These are phyloP conservation scores for Vanessa tameamea DNA, from an alignment of 1,140 invertebrate genomes.

Conservation along the genomic window DNA sequence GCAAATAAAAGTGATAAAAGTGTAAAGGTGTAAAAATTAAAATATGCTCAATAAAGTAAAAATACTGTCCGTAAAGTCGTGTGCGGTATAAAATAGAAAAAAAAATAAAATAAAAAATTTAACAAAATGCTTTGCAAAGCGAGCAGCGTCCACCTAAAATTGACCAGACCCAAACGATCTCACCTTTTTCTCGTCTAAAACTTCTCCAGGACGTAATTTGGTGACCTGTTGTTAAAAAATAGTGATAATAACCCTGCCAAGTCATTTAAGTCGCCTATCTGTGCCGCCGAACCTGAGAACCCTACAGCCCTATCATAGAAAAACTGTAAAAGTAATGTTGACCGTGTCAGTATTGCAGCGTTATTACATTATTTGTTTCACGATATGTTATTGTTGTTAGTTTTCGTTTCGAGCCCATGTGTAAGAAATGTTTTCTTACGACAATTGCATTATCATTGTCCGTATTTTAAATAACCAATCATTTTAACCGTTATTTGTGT, in stretches of 20 bases:
- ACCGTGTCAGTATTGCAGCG: constrained; percentile 65
- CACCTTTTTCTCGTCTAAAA: constrained; percentile 96
- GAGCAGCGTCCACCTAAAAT: constrained; percentile 77
- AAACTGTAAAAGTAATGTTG: constrained; percentile 42
- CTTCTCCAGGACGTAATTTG: constrained; percentile 95
- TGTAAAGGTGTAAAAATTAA: constrained; percentile 31
- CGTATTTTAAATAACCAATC: constrained; percentile 49
- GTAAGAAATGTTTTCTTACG: constrained; percentile 54
- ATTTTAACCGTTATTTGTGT: constrained; percentile 65
- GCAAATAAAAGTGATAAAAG: constrained; percentile 25
- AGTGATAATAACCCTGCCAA: constrained; percentile 68
- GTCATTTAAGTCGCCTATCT: constrained; percentile 56
- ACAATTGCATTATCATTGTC: constrained; percentile 50
- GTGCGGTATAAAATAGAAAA: constrained; percentile 46
- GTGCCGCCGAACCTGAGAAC: constrained; percentile 71
- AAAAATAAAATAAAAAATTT: constrained; percentile 50
- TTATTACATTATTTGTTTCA: constrained; percentile 70
- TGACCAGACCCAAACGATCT: constrained; percentile 81
- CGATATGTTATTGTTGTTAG: constrained; percentile 72
- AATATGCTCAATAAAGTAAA: constrained; percentile 31
- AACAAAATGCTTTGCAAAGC: constrained; percentile 79
- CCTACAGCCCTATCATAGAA: constrained; percentile 42
- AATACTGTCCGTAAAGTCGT: constrained; percentile 41
- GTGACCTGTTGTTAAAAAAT: constrained; percentile 79
- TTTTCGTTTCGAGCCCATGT: constrained; percentile 51